Base-by-base conservation (phyloP, 1,140 invertebrate species). In the Dufourea novaeangliae region DNA sequence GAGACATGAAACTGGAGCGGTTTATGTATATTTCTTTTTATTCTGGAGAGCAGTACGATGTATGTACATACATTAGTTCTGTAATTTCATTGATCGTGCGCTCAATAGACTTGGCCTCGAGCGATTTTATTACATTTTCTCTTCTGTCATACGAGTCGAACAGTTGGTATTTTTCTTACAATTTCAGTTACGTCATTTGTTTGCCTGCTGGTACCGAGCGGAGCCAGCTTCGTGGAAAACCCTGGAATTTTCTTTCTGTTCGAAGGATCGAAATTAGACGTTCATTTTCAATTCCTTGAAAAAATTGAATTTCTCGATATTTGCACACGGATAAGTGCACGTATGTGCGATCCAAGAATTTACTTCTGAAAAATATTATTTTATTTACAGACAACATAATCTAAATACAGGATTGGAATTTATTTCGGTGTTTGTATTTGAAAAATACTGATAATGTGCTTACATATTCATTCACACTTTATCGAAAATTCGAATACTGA, bases 51-150 rank as follows among this genome's bases (percentile, higher is more conserved):
- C 12, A 32, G 62, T 14, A 12, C 62, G n/a, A 44, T 3, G 52
- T 61, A 44, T 3, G 52, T 61, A n/a, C 20, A 27, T 32, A n/a
- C 29, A 34, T 75, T 46, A 46, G 56, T 77, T 70, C 34, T 62
- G 74, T 62, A 77, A 77, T 77, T 70, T 77, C 56, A 77, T 77
- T 62, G 67, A 77, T 70, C 67, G 56, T 29, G n/a, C 74, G n/a
- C 11, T 32, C 64, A 77, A 77, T 41, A 54, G 52, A 29, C 39
- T 20, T 11, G 73, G 64, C 73, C 64, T 59, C 73, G 54, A 69
- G 64, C 64, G 22, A 59, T 32, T 59, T 76, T 69, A 76, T 76
- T 62, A 59, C 68, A 27, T 54, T 77, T 57, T 69, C 64, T 17
- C 34, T 20, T 71, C 57, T 22, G 57, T 44, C 74, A 41, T 50